A percentile compares a stretch with the other conserved stretches of the same genome.
These are phyloP conservation scores for Bradypodion pumilum DNA, from an alignment of 2,797 vertebrate genomes.

Conservation along the genomic window DNA sequence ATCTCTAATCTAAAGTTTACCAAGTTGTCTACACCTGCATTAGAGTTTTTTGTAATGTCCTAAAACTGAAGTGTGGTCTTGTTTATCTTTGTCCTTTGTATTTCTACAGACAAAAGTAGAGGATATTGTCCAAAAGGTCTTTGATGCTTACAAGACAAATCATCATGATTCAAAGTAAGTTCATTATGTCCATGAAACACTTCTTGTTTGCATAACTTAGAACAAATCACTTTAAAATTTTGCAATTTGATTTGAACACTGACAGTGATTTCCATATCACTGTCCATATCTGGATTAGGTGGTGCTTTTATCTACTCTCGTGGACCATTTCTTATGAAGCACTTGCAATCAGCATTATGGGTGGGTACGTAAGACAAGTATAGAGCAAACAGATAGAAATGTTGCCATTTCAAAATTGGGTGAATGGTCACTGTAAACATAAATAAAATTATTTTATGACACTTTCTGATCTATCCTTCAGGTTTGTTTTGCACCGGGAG, in stretches of 20 bases:
- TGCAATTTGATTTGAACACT: background rate
- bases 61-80: background rate
- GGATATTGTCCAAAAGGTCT: conserved; percentile 85
- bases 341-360: background rate
- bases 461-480: conserved; percentile 74
- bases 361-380: background rate
- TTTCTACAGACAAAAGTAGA: conserved; percentile 89
- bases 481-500: conserved; percentile 87
- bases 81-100: conserved; percentile 17
- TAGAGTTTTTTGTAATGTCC: background rate
- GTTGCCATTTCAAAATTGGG: background rate
- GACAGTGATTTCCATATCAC: too few species aligned
- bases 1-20: background rate
- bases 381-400: background rate
- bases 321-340: background rate
- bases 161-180: conserved; percentile 75
- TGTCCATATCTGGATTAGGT: too few species aligned
- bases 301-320: background rate
- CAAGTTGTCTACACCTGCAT: background rate
- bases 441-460: background rate
- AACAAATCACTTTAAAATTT: background rate
- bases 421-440: background rate
- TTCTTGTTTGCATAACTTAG: background rate
- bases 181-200: background rate
- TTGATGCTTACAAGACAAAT: conserved; percentile 84